Conservation (phyloP, 2,797 vertebrate species). For the Pteropus rufus region DNA sequence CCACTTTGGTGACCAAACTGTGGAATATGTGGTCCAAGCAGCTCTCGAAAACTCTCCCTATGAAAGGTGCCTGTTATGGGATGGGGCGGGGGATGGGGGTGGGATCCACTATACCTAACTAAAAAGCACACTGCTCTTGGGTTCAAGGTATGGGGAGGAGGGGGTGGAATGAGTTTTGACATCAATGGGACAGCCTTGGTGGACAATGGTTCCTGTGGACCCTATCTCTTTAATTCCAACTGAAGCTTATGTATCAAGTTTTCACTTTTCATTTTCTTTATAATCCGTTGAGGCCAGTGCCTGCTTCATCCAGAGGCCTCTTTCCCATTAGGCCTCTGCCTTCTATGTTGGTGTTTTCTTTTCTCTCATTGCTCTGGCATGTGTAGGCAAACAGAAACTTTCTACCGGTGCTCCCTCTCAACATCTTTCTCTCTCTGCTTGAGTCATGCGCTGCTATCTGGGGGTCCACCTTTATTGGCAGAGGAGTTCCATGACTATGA, state of each 20-base stretch:
- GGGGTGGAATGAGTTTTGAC: neutral
- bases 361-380: neutral
- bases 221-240: neutral
- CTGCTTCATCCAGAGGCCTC: neutral
- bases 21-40: constrained; percentile 28
- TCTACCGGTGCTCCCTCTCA: fast-evolving
- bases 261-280: constrained; percentile 28
- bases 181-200: neutral
- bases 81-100: no score
- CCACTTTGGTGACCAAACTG: constrained; percentile 40
- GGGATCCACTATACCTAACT: neutral
- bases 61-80: neutral
- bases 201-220: neutral
- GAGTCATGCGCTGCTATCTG: constrained; percentile 2
- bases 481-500: neutral
- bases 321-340: neutral
- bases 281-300: neutral
- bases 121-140: neutral
- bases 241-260: neutral
- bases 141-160: neutral
- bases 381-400: constrained; percentile 19
- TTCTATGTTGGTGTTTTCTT: neutral
- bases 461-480: neutral
- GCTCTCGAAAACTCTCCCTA: constrained; percentile 2
- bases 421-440: neutral